Base-by-base conservation (phyloP, 2,888 invertebrate genomes). In the Amphipyra berbera region DNA sequence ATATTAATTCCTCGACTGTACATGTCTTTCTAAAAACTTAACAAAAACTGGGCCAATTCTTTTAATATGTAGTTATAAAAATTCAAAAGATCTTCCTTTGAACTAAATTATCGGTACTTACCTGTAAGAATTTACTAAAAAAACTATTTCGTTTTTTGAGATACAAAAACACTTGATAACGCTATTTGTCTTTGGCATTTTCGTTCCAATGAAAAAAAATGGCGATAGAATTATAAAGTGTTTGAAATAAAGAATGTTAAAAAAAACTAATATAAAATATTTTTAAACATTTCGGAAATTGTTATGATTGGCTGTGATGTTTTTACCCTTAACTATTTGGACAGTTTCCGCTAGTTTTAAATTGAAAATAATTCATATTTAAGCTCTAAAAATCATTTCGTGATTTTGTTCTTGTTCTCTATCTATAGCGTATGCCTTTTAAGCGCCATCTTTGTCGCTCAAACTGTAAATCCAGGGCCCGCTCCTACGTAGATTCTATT, bases 401-500 rank as follows among this genome's bases (percentile, higher is more conserved):
- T 65, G 14, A 68, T 63, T 72, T 48, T 13, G 67, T 61, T 38
- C 60, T 59, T 41, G 33, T 66, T 57, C 30, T 65, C 47, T 66
- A 60, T 65, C 47, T 66, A 60, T 59, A 61, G 64, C 64, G 61
- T 64, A 62, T 46, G 58, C 76, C 67, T 73, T 52, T 42, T 33
- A 61, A 78, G 76, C 72, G 78, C 60, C 71, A 70, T 65, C 46
- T 61, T 13, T 67, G 68, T 73, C 65, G 70, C 76, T 73, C 76
- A 64, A 49, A 66, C 56, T 63, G 48, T 67, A 54, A 75, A 63
- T 57, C 53, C 68, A 79, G 55, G 82, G 80, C 79, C 83, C 83
- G 83, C 85, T 85, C 85, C 82, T 70, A 70, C 46, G 62, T 79
- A 73, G 68, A 75, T 70, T 75, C 69, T 78, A 79, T 74, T 68